Base-by-base conservation (phyloP, 2,888 invertebrate genomes). In the Cancer borealis region DNA sequence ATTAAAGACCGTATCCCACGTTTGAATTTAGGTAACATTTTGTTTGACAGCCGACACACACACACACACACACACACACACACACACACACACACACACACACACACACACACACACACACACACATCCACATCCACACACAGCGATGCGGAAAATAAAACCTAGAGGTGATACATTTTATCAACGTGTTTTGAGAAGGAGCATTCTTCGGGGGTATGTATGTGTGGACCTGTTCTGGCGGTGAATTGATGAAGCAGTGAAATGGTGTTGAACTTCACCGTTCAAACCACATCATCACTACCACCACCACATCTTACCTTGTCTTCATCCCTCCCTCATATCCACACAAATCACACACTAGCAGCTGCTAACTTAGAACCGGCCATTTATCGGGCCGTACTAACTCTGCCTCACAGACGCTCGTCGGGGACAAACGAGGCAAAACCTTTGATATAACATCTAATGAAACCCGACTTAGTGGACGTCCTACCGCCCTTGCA, bases 401-500 rank as follows among this genome's bases (percentile, higher is more conserved):
- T 84, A 84, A 84, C 84, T 84, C 26, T 39, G 84, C 84, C 84
- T 14, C 84, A 84, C 39, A 84, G 39, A 30, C 84, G 17, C 84
- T 30, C 12, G n/a, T 84, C 30, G 30, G 84, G 84, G 84, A 84
- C 39, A 84, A 30, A 84, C 39, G 84, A 84, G 84, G 84, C 84
- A 84, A 84, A 84, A 84, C 39, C 84, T 84, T 84, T 84, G 84
- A 84, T 84, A 39, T 84, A 84, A 84, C 30, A 84, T 21, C 84
- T 30, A 39, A 84, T 39, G 39, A 84, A 84, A 84, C 14, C 84
- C 84, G 84, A 84, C 39, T 84, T 84, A 39, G 84, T 84, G 84
- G 84, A 39, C 84, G 39, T 84, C 84, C 84, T 17, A 39, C 39
- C 84, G 84, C 84, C 39, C 84, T 84, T 84, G 84, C 84, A 84